Conservation (phyloP, 2,888 invertebrate genomes). For the Heteromyza rotundicornis region DNA sequence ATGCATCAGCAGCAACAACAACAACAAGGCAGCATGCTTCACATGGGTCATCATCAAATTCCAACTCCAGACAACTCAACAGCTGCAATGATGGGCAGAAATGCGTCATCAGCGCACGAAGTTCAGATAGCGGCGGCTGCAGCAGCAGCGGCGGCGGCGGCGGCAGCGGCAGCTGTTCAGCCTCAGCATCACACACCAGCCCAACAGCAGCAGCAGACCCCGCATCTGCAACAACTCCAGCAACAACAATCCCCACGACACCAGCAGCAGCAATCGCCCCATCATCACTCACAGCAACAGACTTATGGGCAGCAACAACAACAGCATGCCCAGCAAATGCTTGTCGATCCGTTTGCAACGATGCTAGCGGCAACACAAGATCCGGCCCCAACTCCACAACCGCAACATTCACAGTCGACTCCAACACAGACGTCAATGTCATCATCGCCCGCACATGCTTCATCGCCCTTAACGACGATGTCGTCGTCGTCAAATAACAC, state of each 20-base stretch:
- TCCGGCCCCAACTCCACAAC: constrained; percentile 26
- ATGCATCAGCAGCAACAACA: constrained; percentile 35
- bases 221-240: constrained; percentile 44
- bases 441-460: constrained; percentile 40
- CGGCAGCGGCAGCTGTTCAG: constrained; percentile 38
- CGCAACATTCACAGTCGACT: constrained; percentile 14
- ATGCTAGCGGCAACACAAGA: constrained; percentile 25
- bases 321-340: constrained; percentile 19
- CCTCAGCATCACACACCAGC: constrained; percentile 28
- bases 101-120: constrained; percentile 53
- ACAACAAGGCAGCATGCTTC: constrained; percentile 38
- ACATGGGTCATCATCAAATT: constrained; percentile 47
- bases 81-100: constrained; percentile 44
- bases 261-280: constrained; percentile 45
- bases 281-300: constrained; percentile 30
- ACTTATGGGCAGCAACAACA: constrained; percentile 29
- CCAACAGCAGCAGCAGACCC: constrained; percentile 58
- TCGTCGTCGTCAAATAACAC: neutral
- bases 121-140: constrained; percentile 27
- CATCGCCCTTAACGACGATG: constrained; percentile 36
- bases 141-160: constrained; percentile 43
- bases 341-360: constrained; percentile 22
- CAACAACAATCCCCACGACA: constrained; percentile 39
- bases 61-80: constrained; percentile 38
- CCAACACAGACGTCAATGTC: constrained; percentile 39